phyloP scores from a whole-genome alignment of 2,888 invertebrate species.

The Bombyx huttoni region DNA sequence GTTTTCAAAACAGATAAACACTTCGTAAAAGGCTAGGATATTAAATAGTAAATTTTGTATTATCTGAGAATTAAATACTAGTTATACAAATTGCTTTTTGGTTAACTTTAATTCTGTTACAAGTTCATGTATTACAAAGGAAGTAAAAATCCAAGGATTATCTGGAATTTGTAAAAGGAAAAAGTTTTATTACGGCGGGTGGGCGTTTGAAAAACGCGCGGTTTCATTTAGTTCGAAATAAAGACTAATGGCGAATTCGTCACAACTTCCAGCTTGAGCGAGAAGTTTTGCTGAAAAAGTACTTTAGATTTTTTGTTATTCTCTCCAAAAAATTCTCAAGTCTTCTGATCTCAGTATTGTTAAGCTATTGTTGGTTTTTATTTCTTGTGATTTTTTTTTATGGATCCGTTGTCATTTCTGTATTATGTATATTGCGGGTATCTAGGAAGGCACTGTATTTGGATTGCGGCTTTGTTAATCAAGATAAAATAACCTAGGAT shows the following conservation, averaged over 20 bases:
- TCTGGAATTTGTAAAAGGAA: not conserved
- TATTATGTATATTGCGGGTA: too few relatives aligned
- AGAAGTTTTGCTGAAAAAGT: constrained; percentile 4
- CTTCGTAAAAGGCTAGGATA: too few relatives aligned
- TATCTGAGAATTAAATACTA: too few relatives aligned
- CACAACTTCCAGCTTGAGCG: constrained; percentile 3
- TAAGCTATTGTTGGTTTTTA: not conserved
- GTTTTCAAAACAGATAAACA: too few relatives aligned
- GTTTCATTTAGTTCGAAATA: constrained; percentile 12
- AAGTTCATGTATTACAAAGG: not conserved
- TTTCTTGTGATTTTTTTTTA: not conserved
- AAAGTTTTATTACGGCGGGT: not conserved
- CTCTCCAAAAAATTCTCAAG: not conserved
- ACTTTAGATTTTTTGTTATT: constrained; percentile 3
- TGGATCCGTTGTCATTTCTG: not conserved
- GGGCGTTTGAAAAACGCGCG: constrained; percentile 7
- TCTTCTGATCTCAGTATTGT: not conserved
- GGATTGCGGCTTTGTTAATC: too few relatives aligned
- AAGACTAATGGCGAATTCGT: constrained; percentile 17
- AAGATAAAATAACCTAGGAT: too few relatives aligned
- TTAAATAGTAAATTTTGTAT: too few relatives aligned
- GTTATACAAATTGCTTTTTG: not conserved
- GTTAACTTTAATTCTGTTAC: not conserved
- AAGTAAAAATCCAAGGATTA: not conserved
- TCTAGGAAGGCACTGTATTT: too few relatives aligned